Percentiles rank a stretch among this genome's conserved stretches.
phyloP scores from a whole-genome alignment of 2,888 invertebrate species.

The Syrista parreyssii region DNA sequence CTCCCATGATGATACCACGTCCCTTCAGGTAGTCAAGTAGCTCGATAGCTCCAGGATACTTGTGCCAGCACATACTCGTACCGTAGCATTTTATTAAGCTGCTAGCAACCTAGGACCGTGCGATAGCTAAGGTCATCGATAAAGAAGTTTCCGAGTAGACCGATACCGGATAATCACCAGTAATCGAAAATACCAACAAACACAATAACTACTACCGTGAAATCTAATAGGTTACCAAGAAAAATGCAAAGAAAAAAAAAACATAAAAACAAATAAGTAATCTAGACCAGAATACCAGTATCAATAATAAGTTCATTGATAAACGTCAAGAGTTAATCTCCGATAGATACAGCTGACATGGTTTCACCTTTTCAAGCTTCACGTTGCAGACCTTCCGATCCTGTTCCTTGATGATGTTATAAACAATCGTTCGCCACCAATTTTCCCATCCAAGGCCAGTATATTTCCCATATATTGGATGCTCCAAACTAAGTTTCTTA shows the following conservation, averaged over 20 bases:
- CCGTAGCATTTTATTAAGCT: conserved; percentile 78
- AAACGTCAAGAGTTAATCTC: not conserved
- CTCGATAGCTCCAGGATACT: conserved; percentile 73
- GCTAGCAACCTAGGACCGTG: conserved; percentile 66
- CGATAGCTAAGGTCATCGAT: conserved; percentile 39
- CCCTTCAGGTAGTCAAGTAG: conserved; percentile 73
- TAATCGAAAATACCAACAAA: not conserved
- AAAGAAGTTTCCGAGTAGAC: conserved; percentile 11
- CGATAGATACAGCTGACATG: not conserved
- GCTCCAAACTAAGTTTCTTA: conserved; percentile 72
- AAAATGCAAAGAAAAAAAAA: not conserved
- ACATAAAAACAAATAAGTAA: not conserved
- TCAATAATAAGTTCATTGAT: not conserved
- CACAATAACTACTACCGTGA: not conserved
- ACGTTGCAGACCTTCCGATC: conserved; percentile 54
- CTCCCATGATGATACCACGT: conserved; percentile 71
- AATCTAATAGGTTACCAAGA: not conserved
- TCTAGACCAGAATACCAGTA: not conserved
- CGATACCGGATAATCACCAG: not conserved
- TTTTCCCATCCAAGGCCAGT: conserved; percentile 78
- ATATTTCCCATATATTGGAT: conserved; percentile 85
- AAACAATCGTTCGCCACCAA: conserved; percentile 85
- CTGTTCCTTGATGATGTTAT: conserved; percentile 73
- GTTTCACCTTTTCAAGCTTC: conserved; percentile 51
- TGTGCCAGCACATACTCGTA: conserved; percentile 80